Base-by-base conservation (phyloP, 2,888 invertebrate species). In the Cephalotes varians region DNA sequence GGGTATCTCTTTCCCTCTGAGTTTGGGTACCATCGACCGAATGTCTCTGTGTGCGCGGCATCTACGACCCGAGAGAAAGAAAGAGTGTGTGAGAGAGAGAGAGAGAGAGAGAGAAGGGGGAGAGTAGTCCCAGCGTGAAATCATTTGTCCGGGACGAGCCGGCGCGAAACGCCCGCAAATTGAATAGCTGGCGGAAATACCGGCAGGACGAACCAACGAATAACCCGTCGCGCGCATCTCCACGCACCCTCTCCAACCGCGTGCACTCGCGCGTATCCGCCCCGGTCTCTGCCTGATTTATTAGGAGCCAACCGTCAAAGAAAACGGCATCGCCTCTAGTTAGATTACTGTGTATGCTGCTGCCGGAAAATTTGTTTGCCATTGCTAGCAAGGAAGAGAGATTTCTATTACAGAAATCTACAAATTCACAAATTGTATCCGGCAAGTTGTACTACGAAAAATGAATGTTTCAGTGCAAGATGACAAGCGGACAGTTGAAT, bases 111-210 rank as follows among this genome's bases (percentile, higher is more conserved):
- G n/a, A n/a, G 2, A 12, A 34, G 47, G 7, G 44, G 15, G 25
- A 7, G n/a, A 12, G 31, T 88, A 88, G 84, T 87, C 87, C 86
- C 87, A 88, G 87, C 90, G 91, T 92, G 89, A 91, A 92, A 92
- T 92, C 91, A 92, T 92, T 92, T 92, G 91, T 92, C 91, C 86
- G 85, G 88, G 88, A 86, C 82, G 85, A 81, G 82, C 60, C 72
- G 81, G 90, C 87, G 88, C 87, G 89, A 92, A 92, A 92, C 91
- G 87, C 86, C 90, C 92, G 88, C 91, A 91, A 92, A 92, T 92
- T 91, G 92, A 92, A 91, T 92, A 91, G 91, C 90, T 91, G 89
- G 88, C 90, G 89, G 91, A 91, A 91, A 92, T 91, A 90, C 89
- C 89, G 87, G 87, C 84, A 87, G 87, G 88, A 90, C 90, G 90